Conservation (phyloP, 2,888 invertebrate species). For the Glaucopsyche alexis region DNA sequence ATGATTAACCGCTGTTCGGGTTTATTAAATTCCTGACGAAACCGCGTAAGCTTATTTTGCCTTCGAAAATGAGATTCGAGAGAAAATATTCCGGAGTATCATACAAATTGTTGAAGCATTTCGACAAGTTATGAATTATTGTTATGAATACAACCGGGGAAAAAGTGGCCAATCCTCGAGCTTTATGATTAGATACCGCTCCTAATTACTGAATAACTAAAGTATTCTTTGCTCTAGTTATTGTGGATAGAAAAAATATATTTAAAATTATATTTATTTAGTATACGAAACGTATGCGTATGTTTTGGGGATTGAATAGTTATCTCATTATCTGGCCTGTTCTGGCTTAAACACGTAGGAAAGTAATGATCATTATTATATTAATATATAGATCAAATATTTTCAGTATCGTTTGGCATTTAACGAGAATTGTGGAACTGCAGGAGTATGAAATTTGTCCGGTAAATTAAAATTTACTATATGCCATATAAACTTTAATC, state of each 20-base stretch:
- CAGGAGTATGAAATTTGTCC: too few species aligned
- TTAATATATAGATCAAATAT: too few species aligned
- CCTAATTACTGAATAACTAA: background rate
- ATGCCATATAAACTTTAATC: too few species aligned
- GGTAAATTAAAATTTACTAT: too few species aligned
- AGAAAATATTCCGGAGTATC: slow-evolving; percentile 64
- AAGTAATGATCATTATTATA: too few species aligned
- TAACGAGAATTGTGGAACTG: too few species aligned
- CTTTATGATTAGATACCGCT: background rate
- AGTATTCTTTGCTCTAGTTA: background rate
- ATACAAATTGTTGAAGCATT: slow-evolving; percentile 47
- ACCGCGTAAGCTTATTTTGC: slow-evolving; percentile 69
- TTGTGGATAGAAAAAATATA: background rate
- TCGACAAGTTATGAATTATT: background rate
- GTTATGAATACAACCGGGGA: background rate
- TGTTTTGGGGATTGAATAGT: background rate
- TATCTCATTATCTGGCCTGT: too few species aligned
- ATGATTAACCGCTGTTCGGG: slow-evolving; percentile 46
- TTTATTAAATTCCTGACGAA: slow-evolving; percentile 68
- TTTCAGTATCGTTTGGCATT: too few species aligned
- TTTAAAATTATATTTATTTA: too few species aligned
- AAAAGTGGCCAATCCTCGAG: background rate
- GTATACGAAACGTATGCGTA: background rate
- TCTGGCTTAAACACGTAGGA: too few species aligned
- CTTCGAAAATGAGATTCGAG: slow-evolving; percentile 64